Conservation (phyloP, 2,888 invertebrate species). For the Eurois occulta region DNA sequence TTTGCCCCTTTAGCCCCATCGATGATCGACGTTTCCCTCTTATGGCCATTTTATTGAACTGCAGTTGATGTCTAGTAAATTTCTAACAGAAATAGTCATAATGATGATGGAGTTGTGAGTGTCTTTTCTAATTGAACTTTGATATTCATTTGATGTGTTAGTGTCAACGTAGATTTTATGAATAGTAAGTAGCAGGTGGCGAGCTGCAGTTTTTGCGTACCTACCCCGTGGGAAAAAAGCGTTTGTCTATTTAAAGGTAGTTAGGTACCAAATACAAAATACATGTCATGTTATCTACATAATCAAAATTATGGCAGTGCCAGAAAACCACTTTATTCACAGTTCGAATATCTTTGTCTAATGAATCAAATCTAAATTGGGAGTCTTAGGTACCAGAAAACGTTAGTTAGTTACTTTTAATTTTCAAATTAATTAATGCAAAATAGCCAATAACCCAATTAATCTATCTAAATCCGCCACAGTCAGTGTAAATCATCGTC, state of each 20-base stretch:
- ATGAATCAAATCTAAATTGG: neutral
- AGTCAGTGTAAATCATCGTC: constrained; percentile 21
- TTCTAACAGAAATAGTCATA: neutral
- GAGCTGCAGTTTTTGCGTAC: neutral
- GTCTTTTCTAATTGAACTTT: neutral
- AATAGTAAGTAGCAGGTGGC: neutral
- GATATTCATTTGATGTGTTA: neutral
- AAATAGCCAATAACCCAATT: constrained; percentile 1
- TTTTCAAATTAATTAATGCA: neutral
- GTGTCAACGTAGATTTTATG: neutral
- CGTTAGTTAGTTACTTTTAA: too few relatives aligned
- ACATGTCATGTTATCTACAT: neutral
- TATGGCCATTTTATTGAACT: neutral
- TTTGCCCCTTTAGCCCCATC: neutral
- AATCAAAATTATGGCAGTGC: neutral
- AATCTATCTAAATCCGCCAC: constrained; percentile 24
- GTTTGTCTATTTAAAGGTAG: neutral
- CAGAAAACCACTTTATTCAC: neutral
- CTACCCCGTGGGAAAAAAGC: neutral
- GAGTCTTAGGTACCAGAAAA: neutral
- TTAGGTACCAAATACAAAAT: neutral
- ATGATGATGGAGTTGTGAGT: neutral
- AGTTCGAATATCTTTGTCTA: neutral
- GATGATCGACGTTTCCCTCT: neutral
- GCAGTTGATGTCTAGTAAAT: neutral